Evolutionary conservation across 2,113 vertebrate species (phyloP), one percentile per base, ranked within the genome.

Genomic region (Gambusia holbrooki): DNA sequence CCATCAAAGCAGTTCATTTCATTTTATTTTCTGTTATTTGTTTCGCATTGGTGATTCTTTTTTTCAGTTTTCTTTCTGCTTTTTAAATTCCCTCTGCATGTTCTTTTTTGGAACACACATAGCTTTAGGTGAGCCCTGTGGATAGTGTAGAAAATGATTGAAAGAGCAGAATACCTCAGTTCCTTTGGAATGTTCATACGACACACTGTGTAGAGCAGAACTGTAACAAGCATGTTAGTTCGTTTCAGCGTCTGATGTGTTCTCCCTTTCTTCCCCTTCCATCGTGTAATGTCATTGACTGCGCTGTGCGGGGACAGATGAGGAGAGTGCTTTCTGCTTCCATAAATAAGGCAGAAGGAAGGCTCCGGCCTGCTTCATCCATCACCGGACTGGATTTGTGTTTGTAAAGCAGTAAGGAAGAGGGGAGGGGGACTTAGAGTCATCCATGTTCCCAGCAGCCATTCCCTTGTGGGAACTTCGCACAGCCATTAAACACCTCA

Each of bases 401-500:
- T 91, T 91, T 89, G 87, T 81, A 35, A 81, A 91, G 73, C 75
- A 66, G 87, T 80, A 80, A 76, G 87, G 84, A 73, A 86, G 84
- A 75, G 81, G 19, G 54, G 58, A 82, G 66, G 84, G 70, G 40
- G 15, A 19, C 45, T 32, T 48, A 76, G 87, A 87, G 86, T 79
- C 88, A 83, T 88, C 84, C 84, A 61, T 82, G 87, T 91, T 94
- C 93, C 91, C 81, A 88, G 87, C 84, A 89, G 85, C 85, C 79
- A 0, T 75, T 69, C 83, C 82, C 90, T 85, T 84, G 71, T 78
- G 93, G 91, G 86, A 92, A 86, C 84, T 76, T 89, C 85, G 73
- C 76, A 77, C 87, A 84, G 88, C 90, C 90, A 88, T 90, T 90
- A 92, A 93, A 94, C 91, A 91, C 91, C 89, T 92, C 85, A 83